Conservation (phyloP, 2,888 invertebrate species). For the Saturnia japonica region DNA sequence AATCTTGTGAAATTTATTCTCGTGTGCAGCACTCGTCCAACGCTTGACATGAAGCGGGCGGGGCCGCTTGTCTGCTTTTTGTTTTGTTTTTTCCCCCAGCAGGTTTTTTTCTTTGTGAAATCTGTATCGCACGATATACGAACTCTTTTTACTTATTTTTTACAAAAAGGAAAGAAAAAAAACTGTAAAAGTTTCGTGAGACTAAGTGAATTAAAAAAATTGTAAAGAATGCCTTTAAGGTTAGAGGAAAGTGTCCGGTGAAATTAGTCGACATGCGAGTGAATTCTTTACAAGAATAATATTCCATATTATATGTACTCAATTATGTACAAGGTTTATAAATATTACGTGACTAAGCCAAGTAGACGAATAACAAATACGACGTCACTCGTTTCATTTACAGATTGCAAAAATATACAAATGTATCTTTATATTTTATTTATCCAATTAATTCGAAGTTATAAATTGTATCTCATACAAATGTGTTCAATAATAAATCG, state of each 20-base stretch:
- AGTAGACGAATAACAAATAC: too few species aligned
- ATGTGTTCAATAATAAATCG: too few species aligned
- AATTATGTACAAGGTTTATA: too few species aligned
- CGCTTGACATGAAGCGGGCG: constrained; percentile 61
- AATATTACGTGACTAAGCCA: too few species aligned
- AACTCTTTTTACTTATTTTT: constrained; percentile 53
- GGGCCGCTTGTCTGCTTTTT: constrained; percentile 51
- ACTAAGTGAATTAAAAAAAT: constrained; percentile 29
- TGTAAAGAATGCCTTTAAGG: constrained; percentile 24
- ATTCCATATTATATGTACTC: too few species aligned
- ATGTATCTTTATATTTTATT: too few species aligned
- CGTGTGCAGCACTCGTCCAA: constrained; percentile 33
- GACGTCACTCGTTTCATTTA: too few species aligned
- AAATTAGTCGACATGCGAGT: constrained; percentile 17
- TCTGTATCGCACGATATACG: constrained; percentile 72
- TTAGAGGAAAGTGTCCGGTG: constrained; percentile 19
- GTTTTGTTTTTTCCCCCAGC: constrained; percentile 44
- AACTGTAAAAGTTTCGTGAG: constrained; percentile 19
- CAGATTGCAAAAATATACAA: too few species aligned
- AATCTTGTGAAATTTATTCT: constrained; percentile 38
- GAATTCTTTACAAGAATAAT: neutral
- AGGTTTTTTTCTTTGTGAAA: constrained; percentile 59
- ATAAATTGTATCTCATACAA: too few species aligned
- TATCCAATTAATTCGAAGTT: too few species aligned
- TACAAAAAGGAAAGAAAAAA: constrained; percentile 37